Evolutionary conservation across 2,888 invertebrate genomes (phyloP).

Genomic region (Tromatobia lineatoria): DNA sequence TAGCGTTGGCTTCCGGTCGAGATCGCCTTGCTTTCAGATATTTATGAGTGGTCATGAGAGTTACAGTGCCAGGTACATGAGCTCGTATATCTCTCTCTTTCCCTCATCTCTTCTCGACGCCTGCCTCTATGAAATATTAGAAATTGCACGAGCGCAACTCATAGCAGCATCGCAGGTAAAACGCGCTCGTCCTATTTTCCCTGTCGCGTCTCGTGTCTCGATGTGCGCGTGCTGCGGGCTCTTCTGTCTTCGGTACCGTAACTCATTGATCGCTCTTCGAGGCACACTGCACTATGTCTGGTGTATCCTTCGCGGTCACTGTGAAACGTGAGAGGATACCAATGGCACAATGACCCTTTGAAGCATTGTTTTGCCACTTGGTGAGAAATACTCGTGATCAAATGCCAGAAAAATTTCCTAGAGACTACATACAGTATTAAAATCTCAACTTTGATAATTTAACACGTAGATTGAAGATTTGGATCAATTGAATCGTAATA

Average conservation of each 20-base stretch:
- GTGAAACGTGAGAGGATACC: conserved; percentile 7
- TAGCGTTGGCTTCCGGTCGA: conserved; percentile 8
- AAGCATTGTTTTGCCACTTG: conserved; percentile 6
- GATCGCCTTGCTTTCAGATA: conserved; percentile 52
- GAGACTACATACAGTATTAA: background rate
- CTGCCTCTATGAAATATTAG: conserved; percentile 48
- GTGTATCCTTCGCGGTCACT: background rate
- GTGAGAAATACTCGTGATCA: no score
- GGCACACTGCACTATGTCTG: background rate
- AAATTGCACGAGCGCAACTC: conserved; percentile 37
- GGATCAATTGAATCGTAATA: background rate
- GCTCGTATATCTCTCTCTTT: conserved; percentile 19
- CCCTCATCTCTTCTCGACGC: conserved; percentile 15
- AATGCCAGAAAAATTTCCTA: background rate
- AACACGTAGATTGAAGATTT: background rate
- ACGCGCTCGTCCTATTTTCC: conserved; percentile 51
- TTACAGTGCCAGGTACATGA: background rate
- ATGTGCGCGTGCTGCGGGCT: conserved; percentile 35
- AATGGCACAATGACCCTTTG: conserved; percentile 17
- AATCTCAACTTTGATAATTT: no score
- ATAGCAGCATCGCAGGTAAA: conserved; percentile 36
- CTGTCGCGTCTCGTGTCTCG: background rate
- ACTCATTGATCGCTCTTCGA: conserved; percentile 46
- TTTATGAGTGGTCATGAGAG: conserved; percentile 37
- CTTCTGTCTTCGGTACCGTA: conserved; percentile 33